phyloP scores from a whole-genome alignment of 2,113 vertebrate genomes.

The Elaphurus davidianus region DNA sequence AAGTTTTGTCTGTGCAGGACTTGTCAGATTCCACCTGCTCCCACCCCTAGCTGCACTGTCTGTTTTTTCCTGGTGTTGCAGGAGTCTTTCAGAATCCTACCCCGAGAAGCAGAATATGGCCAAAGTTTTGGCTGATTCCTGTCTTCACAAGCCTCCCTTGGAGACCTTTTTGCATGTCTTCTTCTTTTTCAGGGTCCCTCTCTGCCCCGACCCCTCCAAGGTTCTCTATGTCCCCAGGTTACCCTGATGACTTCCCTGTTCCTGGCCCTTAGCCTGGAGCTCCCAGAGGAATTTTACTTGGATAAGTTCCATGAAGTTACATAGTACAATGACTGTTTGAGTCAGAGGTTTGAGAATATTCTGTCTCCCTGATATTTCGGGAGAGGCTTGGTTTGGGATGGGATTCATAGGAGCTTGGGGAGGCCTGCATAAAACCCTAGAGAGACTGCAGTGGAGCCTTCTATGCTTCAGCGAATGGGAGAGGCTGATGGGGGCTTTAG shows the following conservation, averaged over 20 bases:
- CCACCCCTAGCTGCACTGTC: neutral
- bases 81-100: neutral
- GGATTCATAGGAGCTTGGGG: neutral
- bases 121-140: neutral
- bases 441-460: neutral
- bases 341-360: conserved; percentile 24
- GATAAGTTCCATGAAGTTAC: neutral
- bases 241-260: neutral
- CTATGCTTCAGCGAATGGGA: neutral
- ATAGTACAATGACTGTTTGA: neutral
- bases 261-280: neutral
- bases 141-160: neutral
- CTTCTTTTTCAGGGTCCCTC: neutral
- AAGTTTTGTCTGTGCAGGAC: neutral
- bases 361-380: neutral
- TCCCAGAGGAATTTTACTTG: conserved; percentile 28
- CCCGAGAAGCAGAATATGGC: neutral
- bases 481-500: too few species aligned
- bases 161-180: neutral
- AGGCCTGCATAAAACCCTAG: neutral
- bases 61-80: accelerated
- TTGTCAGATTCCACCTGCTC: neutral
- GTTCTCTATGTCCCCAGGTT: neutral
- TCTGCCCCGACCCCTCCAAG: neutral
- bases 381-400: neutral